Evolutionary conservation across 2,113 vertebrate genomes (phyloP).

Genomic region (Cyprinus carpio): DNA sequence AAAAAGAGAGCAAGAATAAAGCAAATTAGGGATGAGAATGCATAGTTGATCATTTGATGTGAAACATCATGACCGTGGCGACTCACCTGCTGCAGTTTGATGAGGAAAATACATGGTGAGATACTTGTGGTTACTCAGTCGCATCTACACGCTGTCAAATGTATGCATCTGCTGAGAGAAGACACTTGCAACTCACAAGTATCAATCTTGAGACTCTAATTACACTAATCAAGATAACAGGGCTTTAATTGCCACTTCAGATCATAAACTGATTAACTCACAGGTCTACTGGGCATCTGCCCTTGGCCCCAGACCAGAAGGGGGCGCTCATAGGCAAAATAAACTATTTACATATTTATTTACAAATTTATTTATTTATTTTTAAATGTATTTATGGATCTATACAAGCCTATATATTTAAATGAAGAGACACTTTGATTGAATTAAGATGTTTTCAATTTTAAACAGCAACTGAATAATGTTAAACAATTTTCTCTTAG

Average conservation of each 20-base stretch:
- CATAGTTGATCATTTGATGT: background rate
- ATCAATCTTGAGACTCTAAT: slow-evolving; percentile 64
- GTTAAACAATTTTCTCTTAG: too few relatives aligned
- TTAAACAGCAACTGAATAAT: background rate
- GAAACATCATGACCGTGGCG: background rate
- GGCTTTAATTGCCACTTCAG: slow-evolving; percentile 67
- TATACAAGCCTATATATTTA: background rate
- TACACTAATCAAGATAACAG: slow-evolving; percentile 70
- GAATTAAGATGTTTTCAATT: background rate
- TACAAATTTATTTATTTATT: background rate
- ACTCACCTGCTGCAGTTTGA: background rate
- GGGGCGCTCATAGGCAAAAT: background rate
- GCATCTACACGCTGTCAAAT: background rate
- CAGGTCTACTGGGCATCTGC: background rate
- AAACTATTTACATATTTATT: background rate
- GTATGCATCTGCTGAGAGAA: background rate
- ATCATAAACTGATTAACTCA: slow-evolving; percentile 23
- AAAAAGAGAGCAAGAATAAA: background rate
- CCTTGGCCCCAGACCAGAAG: background rate
- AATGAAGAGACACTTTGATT: background rate
- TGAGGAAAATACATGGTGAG: background rate
- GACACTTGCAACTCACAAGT: slow-evolving; percentile 54
- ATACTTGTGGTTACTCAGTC: background rate
- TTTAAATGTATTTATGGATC: background rate
- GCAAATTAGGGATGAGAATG: background rate